These are phyloP conservation scores for Aplysina aerophoba DNA, from an alignment of 37 sponge, comb jelly and placozoan species.

Conservation along the genomic window DNA sequence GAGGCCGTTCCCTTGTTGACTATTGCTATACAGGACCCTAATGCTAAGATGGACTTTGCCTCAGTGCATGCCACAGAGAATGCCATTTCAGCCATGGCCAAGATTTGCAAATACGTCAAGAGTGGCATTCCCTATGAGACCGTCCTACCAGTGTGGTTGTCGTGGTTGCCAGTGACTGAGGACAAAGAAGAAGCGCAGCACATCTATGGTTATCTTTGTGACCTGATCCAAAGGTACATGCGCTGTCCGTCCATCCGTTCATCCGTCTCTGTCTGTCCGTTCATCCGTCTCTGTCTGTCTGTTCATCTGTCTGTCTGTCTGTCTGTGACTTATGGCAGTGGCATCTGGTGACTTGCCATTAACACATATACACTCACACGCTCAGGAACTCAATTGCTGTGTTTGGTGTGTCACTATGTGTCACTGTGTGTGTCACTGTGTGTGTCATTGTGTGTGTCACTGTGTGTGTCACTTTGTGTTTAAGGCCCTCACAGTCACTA, in stretches of 20 bases:
- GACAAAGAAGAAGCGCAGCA: slow-evolving; percentile 95
- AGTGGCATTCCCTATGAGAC: slow-evolving; percentile 78
- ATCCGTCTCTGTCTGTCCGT: no score
- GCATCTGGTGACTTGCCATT: no score
- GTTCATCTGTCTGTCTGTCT: slow-evolving; percentile 31
- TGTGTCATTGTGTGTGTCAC: no score
- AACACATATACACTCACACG: no score
- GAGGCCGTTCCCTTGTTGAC: slow-evolving; percentile 84
- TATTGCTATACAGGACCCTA: slow-evolving; percentile 54
- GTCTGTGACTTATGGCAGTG: neutral
- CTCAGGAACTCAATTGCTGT: no score
- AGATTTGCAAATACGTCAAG: slow-evolving; percentile 90
- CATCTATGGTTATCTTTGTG: slow-evolving; percentile 92
- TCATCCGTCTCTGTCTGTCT: no score
- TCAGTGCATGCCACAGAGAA: slow-evolving; percentile 91
- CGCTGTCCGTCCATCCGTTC: no score
- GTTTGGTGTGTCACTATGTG: slow-evolving; percentile 10
- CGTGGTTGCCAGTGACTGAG: slow-evolving; percentile 96
- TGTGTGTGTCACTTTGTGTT: no score
- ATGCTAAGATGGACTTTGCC: slow-evolving; percentile 54
- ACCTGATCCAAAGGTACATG: slow-evolving; percentile 91
- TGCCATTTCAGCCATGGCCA: slow-evolving; percentile 96
- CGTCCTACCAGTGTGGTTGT: slow-evolving; percentile 87
- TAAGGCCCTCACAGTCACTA: no score
- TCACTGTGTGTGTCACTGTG: slow-evolving; percentile 9